Evolutionary conservation across 2,113 vertebrate species (phyloP), one percentile per base, ranked within the genome.

Genomic region (Archilochus colubris): DNA sequence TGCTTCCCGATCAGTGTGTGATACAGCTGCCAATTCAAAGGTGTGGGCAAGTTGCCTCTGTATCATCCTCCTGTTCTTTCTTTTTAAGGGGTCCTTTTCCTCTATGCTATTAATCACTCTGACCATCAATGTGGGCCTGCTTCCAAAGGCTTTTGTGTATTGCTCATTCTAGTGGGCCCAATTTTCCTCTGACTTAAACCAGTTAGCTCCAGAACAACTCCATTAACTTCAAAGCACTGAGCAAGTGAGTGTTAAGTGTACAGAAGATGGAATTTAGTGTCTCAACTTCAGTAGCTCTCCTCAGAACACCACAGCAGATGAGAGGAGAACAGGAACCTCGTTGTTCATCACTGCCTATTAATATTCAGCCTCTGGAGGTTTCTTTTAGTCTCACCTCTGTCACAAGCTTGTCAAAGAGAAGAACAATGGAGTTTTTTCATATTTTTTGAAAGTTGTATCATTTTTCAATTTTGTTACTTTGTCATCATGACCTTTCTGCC

Each of bases 181-280:
- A 31, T 88, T 89, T 95, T 93, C 59, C 33, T 86, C 84, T 61
- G 72, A 90, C 75, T 89, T 95, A 86, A 91, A 88, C 87, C 53
- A 89, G 28, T 94, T 95, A 89, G 93, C 87, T 96, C 68, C 63
- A 91, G 87, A 91, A 77, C 85, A 94, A 86, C 72, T 77, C 91
- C 28, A 86, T 88, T 93, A 82, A 67, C 59, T 89, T 95, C 89
- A 94, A 82, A 91, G 63, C 68, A 74, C 57, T 5, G 3, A 62
- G 24, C 40, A 74, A 91, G 55, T 43, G 82, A 67, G 23, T 48
- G 33, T 69, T 67, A 76, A 74, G 31, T 40, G 44, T 61, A 40
- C 14, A 55, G 67, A 86, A 74, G 12, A 36, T 40, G 57, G 33
- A 89, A 88, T 88, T 66, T 20, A 73, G 33, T 18, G 27, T 48